Percentiles rank a stretch among this genome's conserved stretches.
These are phyloP conservation scores for Callaeas wilsoni DNA, from an alignment of 2,113 vertebrate species.

Conservation along the genomic window DNA sequence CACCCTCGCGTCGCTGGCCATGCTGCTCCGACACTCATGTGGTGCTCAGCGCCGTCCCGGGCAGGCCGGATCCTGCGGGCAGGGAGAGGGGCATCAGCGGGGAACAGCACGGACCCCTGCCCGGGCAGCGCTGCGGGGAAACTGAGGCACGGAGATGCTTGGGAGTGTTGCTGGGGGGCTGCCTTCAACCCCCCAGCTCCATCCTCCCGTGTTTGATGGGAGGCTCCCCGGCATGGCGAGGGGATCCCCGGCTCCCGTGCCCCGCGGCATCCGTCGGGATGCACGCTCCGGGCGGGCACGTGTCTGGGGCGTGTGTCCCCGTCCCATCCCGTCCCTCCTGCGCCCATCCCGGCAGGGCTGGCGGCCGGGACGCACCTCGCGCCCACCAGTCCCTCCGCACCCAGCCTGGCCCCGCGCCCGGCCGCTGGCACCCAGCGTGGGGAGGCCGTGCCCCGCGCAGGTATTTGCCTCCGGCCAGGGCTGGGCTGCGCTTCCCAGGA, in stretches of 20 bases:
- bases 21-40: neutral
- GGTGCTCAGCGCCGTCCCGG: neutral
- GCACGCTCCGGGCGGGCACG: neutral
- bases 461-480: constrained; percentile 28
- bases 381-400: neutral
- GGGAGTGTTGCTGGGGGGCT: no score
- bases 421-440: constrained; percentile 19
- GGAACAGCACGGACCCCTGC: rapidly evolving
- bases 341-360: neutral
- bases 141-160: neutral
- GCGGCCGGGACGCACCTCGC: neutral
- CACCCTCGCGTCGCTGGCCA: constrained; percentile 6
- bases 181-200: neutral
- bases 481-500: constrained; percentile 25
- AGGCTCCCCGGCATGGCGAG: rapidly evolving
- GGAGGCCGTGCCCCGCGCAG: constrained; percentile 37
- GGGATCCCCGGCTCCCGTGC: neutral
- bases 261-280: rapidly evolving
- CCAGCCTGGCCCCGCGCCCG: constrained; percentile 15
- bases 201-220: rapidly evolving
- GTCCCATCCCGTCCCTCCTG: neutral
- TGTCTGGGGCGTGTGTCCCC: neutral
- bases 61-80: neutral
- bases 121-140: neutral
- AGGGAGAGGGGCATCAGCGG: neutral